Percentiles rank a stretch among this genome's conserved stretches.
phyloP scores from a whole-genome alignment of 1,140 invertebrate genomes.

The Drosophila kepulauana region DNA sequence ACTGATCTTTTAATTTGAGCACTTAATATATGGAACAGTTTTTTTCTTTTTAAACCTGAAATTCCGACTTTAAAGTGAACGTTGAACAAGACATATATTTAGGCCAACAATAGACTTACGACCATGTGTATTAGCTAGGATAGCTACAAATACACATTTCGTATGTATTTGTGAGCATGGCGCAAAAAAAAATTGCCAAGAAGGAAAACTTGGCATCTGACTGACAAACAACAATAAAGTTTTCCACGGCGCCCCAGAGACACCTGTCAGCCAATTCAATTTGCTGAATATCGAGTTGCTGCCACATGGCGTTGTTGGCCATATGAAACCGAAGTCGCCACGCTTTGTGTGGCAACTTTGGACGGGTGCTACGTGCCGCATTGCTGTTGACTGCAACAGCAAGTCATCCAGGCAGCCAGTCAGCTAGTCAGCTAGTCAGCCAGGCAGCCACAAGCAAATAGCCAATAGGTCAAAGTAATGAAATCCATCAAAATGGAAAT shows the following conservation, averaged over 20 bases:
- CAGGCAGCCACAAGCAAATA: not conserved
- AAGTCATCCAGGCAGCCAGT: not conserved
- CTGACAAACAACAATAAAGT: conserved; percentile 28
- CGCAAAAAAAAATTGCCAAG: not conserved
- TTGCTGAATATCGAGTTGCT: conserved; percentile 48
- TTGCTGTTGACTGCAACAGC: not conserved
- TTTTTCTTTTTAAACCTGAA: not conserved
- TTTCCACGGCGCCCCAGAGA: conserved; percentile 46
- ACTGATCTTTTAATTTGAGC: no score
- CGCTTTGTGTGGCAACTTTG: conserved; percentile 18
- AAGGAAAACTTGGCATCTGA: conserved; percentile 26
- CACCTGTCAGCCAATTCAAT: conserved; percentile 68
- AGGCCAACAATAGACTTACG: not conserved
- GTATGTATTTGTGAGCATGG: not conserved
- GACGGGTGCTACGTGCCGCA: conserved; percentile 24
- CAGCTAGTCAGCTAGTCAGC: not conserved
- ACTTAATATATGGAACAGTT: no score
- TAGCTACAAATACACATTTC: not conserved
- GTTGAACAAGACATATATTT: not conserved
- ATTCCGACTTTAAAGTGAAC: not conserved
- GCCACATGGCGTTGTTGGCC: conserved; percentile 8
- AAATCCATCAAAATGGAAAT: conserved; percentile 36
- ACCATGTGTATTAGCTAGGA: conserved; percentile 2
- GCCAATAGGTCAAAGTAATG: conserved; percentile 36
- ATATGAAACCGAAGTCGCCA: conserved; percentile 1